Evolutionary conservation across 2,888 invertebrate species (phyloP).

Genomic region (Punctoribates punctum): DNA sequence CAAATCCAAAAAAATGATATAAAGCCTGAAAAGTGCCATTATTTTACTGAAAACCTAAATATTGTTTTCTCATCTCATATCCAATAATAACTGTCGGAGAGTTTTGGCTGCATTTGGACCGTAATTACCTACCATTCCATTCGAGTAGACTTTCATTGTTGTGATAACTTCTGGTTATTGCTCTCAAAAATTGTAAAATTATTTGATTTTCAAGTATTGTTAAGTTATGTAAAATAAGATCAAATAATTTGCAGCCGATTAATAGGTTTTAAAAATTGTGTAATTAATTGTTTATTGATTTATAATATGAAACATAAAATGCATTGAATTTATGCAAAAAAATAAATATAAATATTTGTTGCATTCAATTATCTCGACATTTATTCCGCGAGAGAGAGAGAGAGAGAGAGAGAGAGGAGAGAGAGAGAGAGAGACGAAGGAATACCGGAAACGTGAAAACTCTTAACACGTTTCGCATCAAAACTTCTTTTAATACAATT

Average conservation of each 20-base stretch:
- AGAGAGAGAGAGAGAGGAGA: not conserved
- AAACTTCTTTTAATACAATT: too few relatives aligned
- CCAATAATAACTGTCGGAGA: not conserved
- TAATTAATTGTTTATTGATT: constrained; percentile 11
- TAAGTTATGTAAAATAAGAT: constrained; percentile 10
- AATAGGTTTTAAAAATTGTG: constrained; percentile 13
- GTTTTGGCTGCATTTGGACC: constrained; percentile 33
- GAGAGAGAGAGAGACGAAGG: not conserved
- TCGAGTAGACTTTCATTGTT: not conserved
- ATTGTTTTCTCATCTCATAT: not conserved
- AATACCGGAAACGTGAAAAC: too few relatives aligned
- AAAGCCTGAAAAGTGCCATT: constrained; percentile 30
- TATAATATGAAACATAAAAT: constrained; percentile 7
- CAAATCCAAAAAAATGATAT: constrained; percentile 25
- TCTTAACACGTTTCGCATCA: too few relatives aligned
- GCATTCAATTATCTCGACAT: not conserved
- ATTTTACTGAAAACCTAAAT: constrained; percentile 27
- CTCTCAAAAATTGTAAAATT: constrained; percentile 3
- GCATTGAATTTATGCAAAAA: constrained; percentile 35
- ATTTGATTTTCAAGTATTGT: constrained; percentile 16
- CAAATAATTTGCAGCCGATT: constrained; percentile 26
- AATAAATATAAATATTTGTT: constrained; percentile 19
- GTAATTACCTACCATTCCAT: constrained; percentile 25
- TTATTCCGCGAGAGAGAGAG: not conserved
- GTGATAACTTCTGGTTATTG: constrained; percentile 25